Evolutionary conservation across 1,140 invertebrate species (phyloP).

Genomic region (Dendroctonus ponderosae): DNA sequence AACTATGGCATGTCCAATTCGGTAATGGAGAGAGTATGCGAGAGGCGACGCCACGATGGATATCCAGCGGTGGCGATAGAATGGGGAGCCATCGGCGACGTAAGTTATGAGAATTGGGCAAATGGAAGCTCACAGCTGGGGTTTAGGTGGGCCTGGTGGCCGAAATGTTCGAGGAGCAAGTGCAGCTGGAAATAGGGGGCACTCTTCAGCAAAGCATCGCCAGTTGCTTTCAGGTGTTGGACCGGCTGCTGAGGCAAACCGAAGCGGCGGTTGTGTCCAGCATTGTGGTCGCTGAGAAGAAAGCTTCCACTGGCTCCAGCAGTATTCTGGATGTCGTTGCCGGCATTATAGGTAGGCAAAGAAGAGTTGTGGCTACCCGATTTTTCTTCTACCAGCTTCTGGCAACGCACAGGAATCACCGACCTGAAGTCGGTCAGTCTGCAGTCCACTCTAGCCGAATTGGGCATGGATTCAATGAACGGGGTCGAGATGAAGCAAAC

Average conservation of each 20-base stretch:
- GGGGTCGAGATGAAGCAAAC: conserved; percentile 76
- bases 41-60: conserved; percentile 57
- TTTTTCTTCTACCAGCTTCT: too few species aligned
- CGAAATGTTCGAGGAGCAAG: conserved; percentile 78
- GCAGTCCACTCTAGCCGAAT: conserved; percentile 71
- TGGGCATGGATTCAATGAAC: conserved; percentile 88
- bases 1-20: conserved; percentile 82
- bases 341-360: conserved; percentile 59
- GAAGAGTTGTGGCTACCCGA: too few species aligned
- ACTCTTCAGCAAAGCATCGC: conserved; percentile 83
- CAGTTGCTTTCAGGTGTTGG: conserved; percentile 70
- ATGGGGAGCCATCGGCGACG: conserved; percentile 71
- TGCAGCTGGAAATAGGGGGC: conserved; percentile 73
- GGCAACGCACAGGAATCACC: conserved; percentile 12
- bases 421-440: conserved; percentile 54
- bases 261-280: conserved; percentile 68
- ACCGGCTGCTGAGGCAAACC: conserved; percentile 67
- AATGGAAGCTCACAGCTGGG: not conserved
- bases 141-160: conserved; percentile 67
- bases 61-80: conserved; percentile 67
- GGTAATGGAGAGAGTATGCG: conserved; percentile 71
- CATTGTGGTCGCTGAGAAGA: conserved; percentile 76
- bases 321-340: conserved; percentile 65
- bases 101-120: conserved; percentile 41
- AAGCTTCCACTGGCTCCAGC: conserved; percentile 54